Evolutionary conservation across 2,888 invertebrate species (phyloP).

Genomic region (Drosophila mimetica): DNA sequence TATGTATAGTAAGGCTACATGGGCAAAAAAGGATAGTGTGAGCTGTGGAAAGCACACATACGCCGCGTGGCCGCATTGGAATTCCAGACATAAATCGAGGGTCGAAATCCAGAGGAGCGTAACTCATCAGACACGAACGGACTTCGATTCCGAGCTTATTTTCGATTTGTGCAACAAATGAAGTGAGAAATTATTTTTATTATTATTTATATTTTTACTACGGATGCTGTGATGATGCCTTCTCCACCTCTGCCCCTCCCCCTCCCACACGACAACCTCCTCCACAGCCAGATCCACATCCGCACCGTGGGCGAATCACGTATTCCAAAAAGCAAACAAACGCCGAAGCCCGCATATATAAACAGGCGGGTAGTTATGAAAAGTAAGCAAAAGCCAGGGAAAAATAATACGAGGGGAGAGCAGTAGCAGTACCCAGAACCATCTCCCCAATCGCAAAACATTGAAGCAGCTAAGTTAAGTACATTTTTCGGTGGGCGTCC

Average conservation of each 20-base stretch:
- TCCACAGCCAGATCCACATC: slow-evolving; percentile 2
- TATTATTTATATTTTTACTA: slow-evolving; percentile 65
- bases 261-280: slow-evolving; percentile 42
- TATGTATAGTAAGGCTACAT: background rate
- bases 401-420: slow-evolving; percentile 8
- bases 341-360: slow-evolving; percentile 73
- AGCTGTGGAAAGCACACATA: slow-evolving; percentile 54
- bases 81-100: slow-evolving; percentile 30
- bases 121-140: slow-evolving; percentile 32
- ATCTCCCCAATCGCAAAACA: slow-evolving; percentile 18
- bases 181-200: slow-evolving; percentile 76
- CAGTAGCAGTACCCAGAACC: background rate
- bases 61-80: slow-evolving; percentile 60
- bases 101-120: background rate
- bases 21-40: background rate
- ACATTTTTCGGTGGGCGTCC: slow-evolving; percentile 46
- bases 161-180: slow-evolving; percentile 79
- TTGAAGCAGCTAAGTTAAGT: slow-evolving; percentile 22
- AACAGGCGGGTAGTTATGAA: slow-evolving; percentile 57
- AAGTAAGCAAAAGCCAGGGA: slow-evolving; percentile 54
- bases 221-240: slow-evolving; percentile 34
- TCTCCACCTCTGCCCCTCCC: no score
- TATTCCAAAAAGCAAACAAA: slow-evolving; percentile 79
- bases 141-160: slow-evolving; percentile 46
- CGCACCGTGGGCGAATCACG: slow-evolving; percentile 62